Conservation (phyloP, 1,140 invertebrate species). For the Ceratina japonica region DNA sequence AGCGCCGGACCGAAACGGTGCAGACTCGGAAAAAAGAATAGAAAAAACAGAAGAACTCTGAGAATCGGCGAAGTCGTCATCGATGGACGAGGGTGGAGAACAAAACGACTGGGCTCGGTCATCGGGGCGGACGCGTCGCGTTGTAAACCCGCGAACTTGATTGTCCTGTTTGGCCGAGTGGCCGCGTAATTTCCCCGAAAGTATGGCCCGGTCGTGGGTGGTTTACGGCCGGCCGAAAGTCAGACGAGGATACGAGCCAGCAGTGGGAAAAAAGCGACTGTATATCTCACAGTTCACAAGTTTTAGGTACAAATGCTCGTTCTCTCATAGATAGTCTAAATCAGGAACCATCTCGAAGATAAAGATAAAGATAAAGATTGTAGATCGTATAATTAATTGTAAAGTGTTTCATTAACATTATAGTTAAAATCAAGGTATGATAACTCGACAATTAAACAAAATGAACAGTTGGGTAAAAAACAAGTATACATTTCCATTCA, state of each 20-base stretch:
- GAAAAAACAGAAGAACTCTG: constrained; percentile 11
- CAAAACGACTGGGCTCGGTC: neutral
- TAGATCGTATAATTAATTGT: no score
- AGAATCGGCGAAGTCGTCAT: constrained; percentile 1
- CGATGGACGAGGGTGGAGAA: neutral
- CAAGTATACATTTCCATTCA: no score
- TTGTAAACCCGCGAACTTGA: constrained; percentile 57
- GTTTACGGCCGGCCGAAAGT: constrained; percentile 45
- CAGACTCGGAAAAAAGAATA: no score
- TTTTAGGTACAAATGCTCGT: no score
- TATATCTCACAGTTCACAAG: no score
- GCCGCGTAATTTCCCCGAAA: constrained; percentile 56
- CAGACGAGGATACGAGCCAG: neutral
- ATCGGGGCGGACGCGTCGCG: neutral
- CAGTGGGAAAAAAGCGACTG: neutral
- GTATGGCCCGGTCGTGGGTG: constrained; percentile 40
- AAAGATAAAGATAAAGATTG: no score
- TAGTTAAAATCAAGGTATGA: no score
- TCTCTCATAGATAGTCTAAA: no score
- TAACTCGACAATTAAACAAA: no score
- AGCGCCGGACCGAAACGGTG: neutral
- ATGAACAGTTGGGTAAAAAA: no score
- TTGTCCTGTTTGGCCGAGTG: constrained; percentile 57
- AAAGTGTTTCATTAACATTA: no score
- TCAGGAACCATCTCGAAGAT: no score